These are phyloP conservation scores for Falco punctatus DNA, from an alignment of 2,113 vertebrate species.

Conservation along the genomic window DNA sequence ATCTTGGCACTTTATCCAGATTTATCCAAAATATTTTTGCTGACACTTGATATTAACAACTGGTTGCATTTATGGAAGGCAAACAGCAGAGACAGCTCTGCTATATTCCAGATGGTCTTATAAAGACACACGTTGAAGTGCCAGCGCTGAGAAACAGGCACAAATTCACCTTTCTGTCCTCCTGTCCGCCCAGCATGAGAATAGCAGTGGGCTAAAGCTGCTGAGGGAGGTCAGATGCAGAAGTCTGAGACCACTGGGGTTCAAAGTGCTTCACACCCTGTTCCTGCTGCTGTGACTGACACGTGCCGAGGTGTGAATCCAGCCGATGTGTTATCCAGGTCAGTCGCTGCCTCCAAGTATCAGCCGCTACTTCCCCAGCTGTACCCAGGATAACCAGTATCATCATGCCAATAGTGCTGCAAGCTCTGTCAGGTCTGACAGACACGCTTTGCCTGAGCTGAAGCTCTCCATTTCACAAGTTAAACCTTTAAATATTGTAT, in stretches of 20 bases:
- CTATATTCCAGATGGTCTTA: background rate
- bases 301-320: background rate
- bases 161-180: background rate
- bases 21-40: constrained; percentile 11
- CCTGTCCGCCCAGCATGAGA: background rate
- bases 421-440: background rate
- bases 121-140: rapidly evolving
- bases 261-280: background rate
- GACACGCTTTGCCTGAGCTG: background rate
- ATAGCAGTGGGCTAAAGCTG: background rate
- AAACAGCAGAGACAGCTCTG: background rate
- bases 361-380: background rate
- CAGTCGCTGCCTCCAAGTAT: background rate
- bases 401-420: background rate
- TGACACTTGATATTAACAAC: background rate
- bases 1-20: background rate
- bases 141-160: background rate
- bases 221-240: background rate
- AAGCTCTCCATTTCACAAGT: background rate
- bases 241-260: background rate
- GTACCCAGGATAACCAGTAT: background rate
- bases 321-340: background rate
- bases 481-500: background rate
- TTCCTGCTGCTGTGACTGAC: background rate
- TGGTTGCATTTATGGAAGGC: background rate